These are phyloP conservation scores for Lepilemur septentrionalis DNA, from an alignment of 2,797 vertebrate genomes.

Conservation along the genomic window DNA sequence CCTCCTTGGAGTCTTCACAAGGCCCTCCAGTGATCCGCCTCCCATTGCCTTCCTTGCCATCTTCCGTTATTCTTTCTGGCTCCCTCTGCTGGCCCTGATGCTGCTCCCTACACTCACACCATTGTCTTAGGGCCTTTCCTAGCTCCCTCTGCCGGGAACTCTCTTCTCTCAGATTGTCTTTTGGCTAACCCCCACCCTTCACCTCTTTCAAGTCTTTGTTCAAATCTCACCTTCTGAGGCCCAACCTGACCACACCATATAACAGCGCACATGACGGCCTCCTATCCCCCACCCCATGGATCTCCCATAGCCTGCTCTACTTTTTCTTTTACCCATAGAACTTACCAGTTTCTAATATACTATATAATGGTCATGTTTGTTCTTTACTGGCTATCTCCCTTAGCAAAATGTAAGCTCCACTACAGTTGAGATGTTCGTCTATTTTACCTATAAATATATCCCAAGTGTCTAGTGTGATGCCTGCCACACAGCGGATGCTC, in stretches of 20 bases:
- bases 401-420: background rate
- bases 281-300: background rate
- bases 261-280: background rate
- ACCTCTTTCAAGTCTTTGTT: background rate
- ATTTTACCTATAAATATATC: background rate
- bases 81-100: background rate
- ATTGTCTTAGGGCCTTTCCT: background rate
- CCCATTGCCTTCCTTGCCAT: background rate
- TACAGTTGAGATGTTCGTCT: background rate
- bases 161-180: background rate
- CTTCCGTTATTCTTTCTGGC: background rate
- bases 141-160: background rate
- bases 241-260: background rate
- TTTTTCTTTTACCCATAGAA: background rate
- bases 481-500: background rate
- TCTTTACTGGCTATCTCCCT: background rate
- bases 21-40: background rate
- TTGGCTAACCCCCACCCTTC: background rate
- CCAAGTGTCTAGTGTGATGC: background rate
- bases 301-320: background rate
- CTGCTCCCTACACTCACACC: background rate
- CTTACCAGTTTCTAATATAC: background rate
- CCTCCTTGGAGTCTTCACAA: background rate
- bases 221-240: background rate
- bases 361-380: background rate